Evolutionary conservation across 1,140 invertebrate species (phyloP), one percentile per base, ranked within the genome.

Genomic region (Colletes latitarsis): DNA sequence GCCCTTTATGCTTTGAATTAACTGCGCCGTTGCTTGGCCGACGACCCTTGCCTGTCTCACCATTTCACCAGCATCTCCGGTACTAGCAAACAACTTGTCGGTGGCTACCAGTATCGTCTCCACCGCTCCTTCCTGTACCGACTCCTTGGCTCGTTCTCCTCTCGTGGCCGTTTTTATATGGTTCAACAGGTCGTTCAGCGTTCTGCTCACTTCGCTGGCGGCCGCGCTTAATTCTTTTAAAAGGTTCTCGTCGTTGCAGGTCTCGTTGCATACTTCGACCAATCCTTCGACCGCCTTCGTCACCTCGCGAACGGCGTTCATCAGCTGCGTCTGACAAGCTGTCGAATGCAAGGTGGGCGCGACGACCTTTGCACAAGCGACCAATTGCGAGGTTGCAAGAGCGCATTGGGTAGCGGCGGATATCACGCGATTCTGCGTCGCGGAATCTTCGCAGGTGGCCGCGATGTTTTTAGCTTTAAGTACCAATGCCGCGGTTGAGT

Each of bases 351-450:
- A 91, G 0, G 97, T 97, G 0, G 97, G 96, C 0, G 97, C 96
- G 4, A 97, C 96, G n/a, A 97, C 96, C 94, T 99, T 99, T 14
- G 99, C 98, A 91, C 98, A 99, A 0, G 99, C 98, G 0, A 99
- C 98, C 1, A 99, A 94, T 91, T 99, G 99, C 49, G 98, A 99
- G 0, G 99, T 99, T 1, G 98, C 98, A 43, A 99, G 94, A 0
- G 99, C 99, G 93, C 98, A 99, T 92, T 99, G 97, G 0, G 98
- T 99, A 0, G 99, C 99, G 0, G 98, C 97, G 12, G 96, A 96
- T 84, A 99, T 99, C 3, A 99, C 98, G 84, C 95, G 95, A 92
- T 99, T 99, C 88, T 97, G 96, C 0, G 95, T 95, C 60, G 95
- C 94, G 55, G 94, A 94, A 75, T 96, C 96, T 12, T 96, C 95